A percentile compares a stretch with the other conserved stretches of the same genome.
phyloP scores from a whole-genome alignment of 2,888 invertebrate genomes.

The Papilio elwesi region DNA sequence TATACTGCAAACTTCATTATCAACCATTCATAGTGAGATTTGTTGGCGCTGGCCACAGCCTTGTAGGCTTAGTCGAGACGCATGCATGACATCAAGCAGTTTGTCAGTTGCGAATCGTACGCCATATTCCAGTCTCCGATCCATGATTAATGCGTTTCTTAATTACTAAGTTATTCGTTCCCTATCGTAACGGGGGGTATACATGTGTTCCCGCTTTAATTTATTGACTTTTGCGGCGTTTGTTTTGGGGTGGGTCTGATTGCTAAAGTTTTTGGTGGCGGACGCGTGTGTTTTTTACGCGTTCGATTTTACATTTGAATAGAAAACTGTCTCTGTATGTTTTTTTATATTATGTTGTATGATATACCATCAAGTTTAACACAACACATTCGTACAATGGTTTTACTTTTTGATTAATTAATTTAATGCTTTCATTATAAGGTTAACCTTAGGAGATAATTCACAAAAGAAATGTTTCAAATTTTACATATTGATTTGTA shows the following conservation, averaged over 20 bases:
- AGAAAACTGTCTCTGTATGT: neutral
- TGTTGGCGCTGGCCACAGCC: conserved; percentile 34
- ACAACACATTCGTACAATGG: too few relatives aligned
- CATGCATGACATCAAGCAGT: conserved; percentile 74
- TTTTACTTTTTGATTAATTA: too few relatives aligned
- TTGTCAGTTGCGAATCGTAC: conserved; percentile 74
- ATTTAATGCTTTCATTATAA: too few relatives aligned
- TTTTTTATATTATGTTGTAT: neutral
- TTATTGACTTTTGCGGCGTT: conserved; percentile 72
- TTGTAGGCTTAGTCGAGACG: conserved; percentile 50
- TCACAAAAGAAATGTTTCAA: too few relatives aligned
- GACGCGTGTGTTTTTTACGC: conserved; percentile 29
- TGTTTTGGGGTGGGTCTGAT: conserved; percentile 56
- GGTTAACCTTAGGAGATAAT: too few relatives aligned
- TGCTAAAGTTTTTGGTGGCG: conserved; percentile 49
- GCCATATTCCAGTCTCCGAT: conserved; percentile 68
- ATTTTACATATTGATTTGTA: too few relatives aligned
- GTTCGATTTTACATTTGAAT: conserved; percentile 32
- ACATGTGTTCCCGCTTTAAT: conserved; percentile 78
- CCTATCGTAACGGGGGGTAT: conserved; percentile 56
- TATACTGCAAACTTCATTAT: conserved; percentile 51
- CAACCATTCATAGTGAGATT: conserved; percentile 50
- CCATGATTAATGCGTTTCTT: conserved; percentile 82
- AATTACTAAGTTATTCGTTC: conserved; percentile 79
- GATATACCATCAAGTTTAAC: too few relatives aligned